Conservation (phyloP, 2,797 vertebrate genomes). For the Tachyglossus aculeatus region DNA sequence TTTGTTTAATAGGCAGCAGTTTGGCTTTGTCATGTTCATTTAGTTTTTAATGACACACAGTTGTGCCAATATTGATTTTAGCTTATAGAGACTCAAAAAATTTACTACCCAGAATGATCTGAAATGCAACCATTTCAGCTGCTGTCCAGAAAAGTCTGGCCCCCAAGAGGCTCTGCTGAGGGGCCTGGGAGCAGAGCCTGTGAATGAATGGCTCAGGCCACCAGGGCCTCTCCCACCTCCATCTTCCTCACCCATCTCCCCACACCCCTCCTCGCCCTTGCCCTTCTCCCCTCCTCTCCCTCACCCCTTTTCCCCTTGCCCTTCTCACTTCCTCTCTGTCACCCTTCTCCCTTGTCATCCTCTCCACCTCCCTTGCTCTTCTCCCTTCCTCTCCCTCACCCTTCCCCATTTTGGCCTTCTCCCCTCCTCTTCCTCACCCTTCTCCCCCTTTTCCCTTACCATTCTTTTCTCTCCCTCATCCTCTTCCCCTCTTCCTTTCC, state of each 20-base stretch:
- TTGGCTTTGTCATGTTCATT: constrained; percentile 80
- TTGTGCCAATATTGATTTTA: constrained; percentile 85
- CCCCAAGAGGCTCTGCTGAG: rapidly evolving
- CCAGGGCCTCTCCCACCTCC: rapidly evolving
- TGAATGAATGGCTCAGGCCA: background rate
- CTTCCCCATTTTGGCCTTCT: rapidly evolving
- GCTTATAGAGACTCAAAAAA: constrained; percentile 80
- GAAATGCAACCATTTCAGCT: constrained; percentile 61
- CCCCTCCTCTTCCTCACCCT: too few relatives aligned
- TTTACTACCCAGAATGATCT: constrained; percentile 76
- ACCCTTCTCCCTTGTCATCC: too few relatives aligned
- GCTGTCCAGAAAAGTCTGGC: constrained; percentile 38
- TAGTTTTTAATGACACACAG: constrained; percentile 81
- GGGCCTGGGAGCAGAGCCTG: background rate
- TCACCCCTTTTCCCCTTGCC: constrained; percentile 1
- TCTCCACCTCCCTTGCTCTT: rapidly evolving
- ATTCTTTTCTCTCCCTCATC: rapidly evolving
- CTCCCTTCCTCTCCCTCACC: background rate
- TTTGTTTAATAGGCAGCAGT: constrained; percentile 79
- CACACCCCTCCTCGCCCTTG: too few relatives aligned
- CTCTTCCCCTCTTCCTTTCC: background rate
- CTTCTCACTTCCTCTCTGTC: too few relatives aligned
- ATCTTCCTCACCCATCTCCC: too few relatives aligned
- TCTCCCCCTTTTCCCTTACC: rapidly evolving
- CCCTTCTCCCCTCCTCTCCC: rapidly evolving